A percentile compares a stretch with the other conserved stretches of the same genome.
phyloP scores from a whole-genome alignment of 1,140 invertebrate genomes.

The Asobara japonica region DNA sequence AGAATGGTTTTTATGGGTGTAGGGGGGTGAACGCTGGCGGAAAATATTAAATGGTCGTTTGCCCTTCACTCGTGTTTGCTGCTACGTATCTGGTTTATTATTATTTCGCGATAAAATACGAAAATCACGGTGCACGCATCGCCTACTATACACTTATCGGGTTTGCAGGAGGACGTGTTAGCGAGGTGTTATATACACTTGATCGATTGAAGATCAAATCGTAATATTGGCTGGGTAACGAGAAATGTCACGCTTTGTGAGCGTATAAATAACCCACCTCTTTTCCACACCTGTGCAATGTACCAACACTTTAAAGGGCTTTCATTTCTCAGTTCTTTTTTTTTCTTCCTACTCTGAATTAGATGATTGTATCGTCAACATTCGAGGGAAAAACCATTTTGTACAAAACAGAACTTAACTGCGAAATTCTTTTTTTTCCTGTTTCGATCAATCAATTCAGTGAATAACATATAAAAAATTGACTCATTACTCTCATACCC shows the following conservation, averaged over 20 bases:
- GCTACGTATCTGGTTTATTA: slow-evolving; percentile 42
- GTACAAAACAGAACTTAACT: no score
- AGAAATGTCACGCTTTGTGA: slow-evolving; percentile 30
- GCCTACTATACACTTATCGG: slow-evolving; percentile 41
- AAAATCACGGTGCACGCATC: slow-evolving; percentile 39
- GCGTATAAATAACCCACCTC: slow-evolving; percentile 21
- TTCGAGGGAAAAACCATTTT: no score
- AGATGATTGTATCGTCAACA: no score
- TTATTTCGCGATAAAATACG: slow-evolving; percentile 52
- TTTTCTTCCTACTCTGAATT: no score
- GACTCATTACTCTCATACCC: no score
- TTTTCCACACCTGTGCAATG: background rate
- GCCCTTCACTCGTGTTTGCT: background rate
- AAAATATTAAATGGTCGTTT: slow-evolving; percentile 2
- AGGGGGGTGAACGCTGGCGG: background rate
- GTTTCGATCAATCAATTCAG: no score
- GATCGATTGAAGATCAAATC: slow-evolving; percentile 30
- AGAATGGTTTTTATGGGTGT: background rate
- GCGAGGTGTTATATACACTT: slow-evolving; percentile 11
- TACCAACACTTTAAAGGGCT: background rate
- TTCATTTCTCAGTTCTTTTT: no score
- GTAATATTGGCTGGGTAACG: slow-evolving; percentile 24
- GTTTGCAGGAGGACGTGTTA: background rate
- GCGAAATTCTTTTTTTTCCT: no score
- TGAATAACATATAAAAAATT: no score